These are phyloP conservation scores for Boloria selene DNA, from an alignment of 2,888 invertebrate genomes.

Conservation along the genomic window DNA sequence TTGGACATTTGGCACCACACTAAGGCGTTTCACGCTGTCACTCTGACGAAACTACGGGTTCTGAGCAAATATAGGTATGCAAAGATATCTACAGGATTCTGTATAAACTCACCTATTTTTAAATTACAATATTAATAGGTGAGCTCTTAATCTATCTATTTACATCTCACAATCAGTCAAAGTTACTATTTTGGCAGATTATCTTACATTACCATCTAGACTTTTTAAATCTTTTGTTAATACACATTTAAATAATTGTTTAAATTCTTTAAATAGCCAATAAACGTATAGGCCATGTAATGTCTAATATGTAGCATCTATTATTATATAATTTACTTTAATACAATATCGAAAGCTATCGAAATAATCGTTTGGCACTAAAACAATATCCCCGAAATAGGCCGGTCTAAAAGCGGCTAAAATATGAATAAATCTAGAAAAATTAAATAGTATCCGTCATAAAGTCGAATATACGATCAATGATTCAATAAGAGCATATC, in stretches of 20 bases:
- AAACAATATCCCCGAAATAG: conserved; percentile 59
- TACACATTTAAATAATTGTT: conserved; percentile 31
- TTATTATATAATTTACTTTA: conserved; percentile 23
- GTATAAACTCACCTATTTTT: conserved; percentile 62
- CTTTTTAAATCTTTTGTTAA: conserved; percentile 28
- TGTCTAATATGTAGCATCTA: conserved; percentile 51
- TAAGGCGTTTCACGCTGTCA: conserved; percentile 73
- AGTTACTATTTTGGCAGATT: conserved; percentile 77
- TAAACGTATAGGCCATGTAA: conserved; percentile 37
- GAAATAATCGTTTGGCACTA: conserved; percentile 65
- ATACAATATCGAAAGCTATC: conserved; percentile 35
- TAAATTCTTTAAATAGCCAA: conserved; percentile 26
- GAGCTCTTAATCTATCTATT: conserved; percentile 76
- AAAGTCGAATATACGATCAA: conserved; percentile 50
- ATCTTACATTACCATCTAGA: conserved; percentile 44
- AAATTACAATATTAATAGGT: conserved; percentile 70
- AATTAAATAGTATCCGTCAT: conserved; percentile 45
- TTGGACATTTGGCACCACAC: conserved; percentile 80
- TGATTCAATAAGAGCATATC: conserved; percentile 52
- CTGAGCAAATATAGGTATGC: conserved; percentile 83
- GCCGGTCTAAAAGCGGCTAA: conserved; percentile 75
- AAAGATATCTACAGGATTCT: conserved; percentile 73
- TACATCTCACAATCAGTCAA: conserved; percentile 82
- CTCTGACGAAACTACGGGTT: conserved; percentile 67
- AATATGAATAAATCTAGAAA: conserved; percentile 52